These are phyloP conservation scores for Puntigrus tetrazona DNA, from an alignment of 2,113 vertebrate genomes.

Conservation along the genomic window DNA sequence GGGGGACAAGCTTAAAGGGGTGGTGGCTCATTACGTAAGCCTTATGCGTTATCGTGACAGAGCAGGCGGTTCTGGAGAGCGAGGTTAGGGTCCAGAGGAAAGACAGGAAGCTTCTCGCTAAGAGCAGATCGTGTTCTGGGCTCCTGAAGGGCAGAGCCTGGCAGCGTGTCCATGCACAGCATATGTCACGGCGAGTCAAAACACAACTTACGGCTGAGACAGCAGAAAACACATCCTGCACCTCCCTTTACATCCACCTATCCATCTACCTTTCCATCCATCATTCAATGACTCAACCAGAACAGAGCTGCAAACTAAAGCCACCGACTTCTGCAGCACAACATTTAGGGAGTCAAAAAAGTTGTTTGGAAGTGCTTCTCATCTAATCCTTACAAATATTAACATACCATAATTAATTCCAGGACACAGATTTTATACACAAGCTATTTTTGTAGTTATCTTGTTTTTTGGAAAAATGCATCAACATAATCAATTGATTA, in stretches of 20 bases:
- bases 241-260: not conserved
- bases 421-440: not conserved
- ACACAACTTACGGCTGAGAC: conserved; percentile 35
- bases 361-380: not conserved
- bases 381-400: not conserved
- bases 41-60: not conserved
- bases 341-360: not conserved
- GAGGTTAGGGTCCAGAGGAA: conserved; percentile 26
- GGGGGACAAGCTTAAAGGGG: conserved; percentile 3
- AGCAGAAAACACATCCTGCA: conserved; percentile 28
- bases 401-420: not conserved
- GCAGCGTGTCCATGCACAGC: conserved; percentile 33
- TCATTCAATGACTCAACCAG: not conserved
- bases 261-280: conserved; percentile 28
- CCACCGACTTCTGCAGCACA: not conserved
- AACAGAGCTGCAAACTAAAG: not conserved
- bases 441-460: not conserved
- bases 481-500: not conserved
- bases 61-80: conserved; percentile 10
- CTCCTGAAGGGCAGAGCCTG: conserved; percentile 45
- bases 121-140: conserved; percentile 49
- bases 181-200: conserved; percentile 30
- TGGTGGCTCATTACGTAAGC: conserved; percentile 18
- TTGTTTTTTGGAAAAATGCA: not conserved
- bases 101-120: not conserved